Evolutionary conservation across 1,140 invertebrate genomes (phyloP), one percentile per base, ranked within the genome.

Genomic region (Cheumatopsyche charites): DNA sequence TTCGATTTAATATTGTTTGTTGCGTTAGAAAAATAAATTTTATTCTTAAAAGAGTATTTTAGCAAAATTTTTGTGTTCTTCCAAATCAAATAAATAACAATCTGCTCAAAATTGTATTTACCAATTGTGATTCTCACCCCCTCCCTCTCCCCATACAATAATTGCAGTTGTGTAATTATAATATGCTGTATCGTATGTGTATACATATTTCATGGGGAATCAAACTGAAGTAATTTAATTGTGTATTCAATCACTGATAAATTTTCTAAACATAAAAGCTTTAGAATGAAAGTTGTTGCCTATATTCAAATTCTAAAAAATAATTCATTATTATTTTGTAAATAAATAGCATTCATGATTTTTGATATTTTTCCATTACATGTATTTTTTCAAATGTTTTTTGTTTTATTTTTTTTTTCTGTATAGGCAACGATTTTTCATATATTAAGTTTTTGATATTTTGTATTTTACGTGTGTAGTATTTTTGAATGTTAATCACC

Each of bases 381-480:
- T 49, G 5, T n/a, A 21, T 19, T 58, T 58, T 58, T 21, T 36
- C 11, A 12, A 36, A 36, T 26, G 17, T 23, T 11, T 62, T 41
- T 29, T 62, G 12, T 62, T 62, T 21, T 17, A 23, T 62, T 62
- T 62, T 26, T 29, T 62, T 11, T 26, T 36, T 29, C 15, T 42
- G 36, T 74, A 58, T 58, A 72, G 73, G 36, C 73, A 69, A 41
- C n/a, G 47, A 65, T 71, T 63, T 71, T 71, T 68, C 69, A 62
- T 63, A 45, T 65, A 45, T 36, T 58, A 65, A 72, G 65, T 69
- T 69, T 52, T 71, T 63, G 58, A 71, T 66, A 74, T 72, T 75
- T 73, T 73, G 71, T 75, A 75, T 73, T 75, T 70, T 70, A 75
- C 62, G 71, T 75, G 74, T 75, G 74, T 75, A 75, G 74, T 66